Base-by-base conservation (phyloP, 2,113 vertebrate genomes). In the Chlorodrepanis virens region DNA sequence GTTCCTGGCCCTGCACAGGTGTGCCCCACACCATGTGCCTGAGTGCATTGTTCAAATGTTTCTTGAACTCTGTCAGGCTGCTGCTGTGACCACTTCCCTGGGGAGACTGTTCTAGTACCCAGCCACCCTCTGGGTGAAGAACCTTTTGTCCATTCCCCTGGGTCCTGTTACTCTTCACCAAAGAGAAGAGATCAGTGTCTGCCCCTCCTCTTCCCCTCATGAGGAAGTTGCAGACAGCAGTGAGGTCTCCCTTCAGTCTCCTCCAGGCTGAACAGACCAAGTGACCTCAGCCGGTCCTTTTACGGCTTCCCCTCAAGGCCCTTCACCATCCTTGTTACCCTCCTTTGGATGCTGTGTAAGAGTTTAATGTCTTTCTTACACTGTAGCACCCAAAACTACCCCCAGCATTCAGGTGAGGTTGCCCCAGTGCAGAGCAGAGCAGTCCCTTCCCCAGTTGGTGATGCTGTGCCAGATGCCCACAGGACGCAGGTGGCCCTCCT, bases 291-390 rank as follows among this genome's bases (percentile, higher is more conserved):
- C 15, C 2, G 0, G 21, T 83, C 47, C 5, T 63, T 24, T 24
- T 5, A 5, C 0, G 0, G 12, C 13, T 83, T 44, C 21, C 12
- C 21, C 12, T 71, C 45, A 29, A 31, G 10, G 21, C 8, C 16
- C 12, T 44, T 52, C 67, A 25, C 25, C 37, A 15, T 42, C 29
- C 3, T 22, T 29, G 20, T 29, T 14, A 6, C 7, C 5, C 23
- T 69, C 5, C 65, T 18, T 11, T 50, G 29, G 53, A n/a, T 21
- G 5, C 44, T 50, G 3, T 70, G 11, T 5, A 19, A 22, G 1
- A 49, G 16, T 27, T 28, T 8, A 5, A 14, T 11, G 11, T 29
- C 7, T 14, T 21, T 29, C 20, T 19, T 29, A 8, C 4, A 5
- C 12, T 71, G 35, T 4, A 5, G 19, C 14, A n/a, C 44, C 23